Percentiles rank a stretch among this genome's conserved stretches.
Conservation (phyloP, 2,797 vertebrate genomes). For the Microchirus variegatus region DNA sequence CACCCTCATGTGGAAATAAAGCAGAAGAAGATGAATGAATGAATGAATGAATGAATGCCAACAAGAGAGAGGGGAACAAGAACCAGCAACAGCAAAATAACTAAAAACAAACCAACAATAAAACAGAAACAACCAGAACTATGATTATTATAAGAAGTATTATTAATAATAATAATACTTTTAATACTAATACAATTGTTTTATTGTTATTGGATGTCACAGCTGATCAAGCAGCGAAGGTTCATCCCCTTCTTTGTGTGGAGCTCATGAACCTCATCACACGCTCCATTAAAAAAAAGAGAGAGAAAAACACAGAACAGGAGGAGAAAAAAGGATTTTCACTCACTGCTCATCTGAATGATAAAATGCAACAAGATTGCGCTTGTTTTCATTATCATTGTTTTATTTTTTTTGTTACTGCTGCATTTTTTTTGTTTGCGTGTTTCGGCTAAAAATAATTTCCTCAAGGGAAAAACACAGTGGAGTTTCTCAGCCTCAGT, state of each 20-base stretch:
- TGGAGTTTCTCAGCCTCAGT: conserved; percentile 1
- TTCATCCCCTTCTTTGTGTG: conserved; percentile 18
- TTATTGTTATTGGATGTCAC: too few species aligned
- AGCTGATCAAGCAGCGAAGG: conserved; percentile 42
- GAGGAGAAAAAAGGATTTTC: conserved; percentile 25
- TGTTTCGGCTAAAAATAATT: conserved; percentile 15
- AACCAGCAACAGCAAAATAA: too few species aligned
- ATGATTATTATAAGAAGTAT: too few species aligned
- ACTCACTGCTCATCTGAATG: conserved; percentile 4
- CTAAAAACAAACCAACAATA: too few species aligned
- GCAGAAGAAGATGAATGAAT: too few species aligned
- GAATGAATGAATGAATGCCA: too few species aligned
- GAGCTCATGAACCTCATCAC: conserved; percentile 24
- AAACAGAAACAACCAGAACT: too few species aligned
- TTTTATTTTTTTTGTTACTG: too few species aligned
- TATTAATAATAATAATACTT: too few species aligned
- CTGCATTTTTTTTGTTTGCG: conserved; percentile 24
- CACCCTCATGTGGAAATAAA: too few species aligned
- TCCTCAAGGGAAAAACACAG: conserved; percentile 1
- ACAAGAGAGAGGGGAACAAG: too few species aligned
- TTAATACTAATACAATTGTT: too few species aligned
- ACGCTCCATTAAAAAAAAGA: conserved; percentile 32
- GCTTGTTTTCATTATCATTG: conserved; percentile 10
- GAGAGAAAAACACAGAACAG: conserved; percentile 20
- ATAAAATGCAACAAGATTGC: conserved; percentile 14